Base-by-base conservation (phyloP, 2,888 invertebrate genomes). In the Cataglyphis rosenhaueri region DNA sequence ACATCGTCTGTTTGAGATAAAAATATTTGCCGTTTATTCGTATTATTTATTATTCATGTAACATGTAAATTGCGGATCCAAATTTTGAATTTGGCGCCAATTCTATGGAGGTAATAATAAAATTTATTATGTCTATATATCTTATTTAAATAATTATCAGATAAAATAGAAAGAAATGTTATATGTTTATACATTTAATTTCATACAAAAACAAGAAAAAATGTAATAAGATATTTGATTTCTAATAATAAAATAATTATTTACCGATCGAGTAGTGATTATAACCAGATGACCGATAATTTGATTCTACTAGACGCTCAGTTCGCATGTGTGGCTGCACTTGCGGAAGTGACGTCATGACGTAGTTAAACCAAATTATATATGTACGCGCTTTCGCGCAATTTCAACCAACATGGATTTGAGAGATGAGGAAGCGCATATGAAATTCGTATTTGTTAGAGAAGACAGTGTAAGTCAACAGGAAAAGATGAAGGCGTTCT, bases 401-500 rank as follows among this genome's bases (percentile, higher is more conserved):
- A 18, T 66, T 84, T 64, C 25, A 25, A 25, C 25, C 35, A 83
- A 87, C 35, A 65, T 81, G 55, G 75, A 52, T 81, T 41, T 74
- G 9, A 12, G 38, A 29, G 25, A 15, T 0, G 65, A 73, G 6
- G 66, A 82, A 44, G 10, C 66, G 29, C 75, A 41, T 9, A 83
- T 87, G 21, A 68, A 87, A 84, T 18, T 91, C 0, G 48, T 75
- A 3, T 91, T 91, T n/a, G 29, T 74, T 18, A 70, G 70, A 68
- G 48, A 25, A 8, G n/a, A 44, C 0, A 87, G 82, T 52, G 12
- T 12, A 3, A 87, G 84, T 71, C 71, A 84, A 32, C 65, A 44
- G 55, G 25, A 35, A 0, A 91, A 92, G 65, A 74, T 87, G 12
- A 88, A 81, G 61, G 83, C 87, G 0, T 90, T 92, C 55, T 92